Conservation (phyloP, 2,113 vertebrate genomes). For the Tauraco erythrolophus region DNA sequence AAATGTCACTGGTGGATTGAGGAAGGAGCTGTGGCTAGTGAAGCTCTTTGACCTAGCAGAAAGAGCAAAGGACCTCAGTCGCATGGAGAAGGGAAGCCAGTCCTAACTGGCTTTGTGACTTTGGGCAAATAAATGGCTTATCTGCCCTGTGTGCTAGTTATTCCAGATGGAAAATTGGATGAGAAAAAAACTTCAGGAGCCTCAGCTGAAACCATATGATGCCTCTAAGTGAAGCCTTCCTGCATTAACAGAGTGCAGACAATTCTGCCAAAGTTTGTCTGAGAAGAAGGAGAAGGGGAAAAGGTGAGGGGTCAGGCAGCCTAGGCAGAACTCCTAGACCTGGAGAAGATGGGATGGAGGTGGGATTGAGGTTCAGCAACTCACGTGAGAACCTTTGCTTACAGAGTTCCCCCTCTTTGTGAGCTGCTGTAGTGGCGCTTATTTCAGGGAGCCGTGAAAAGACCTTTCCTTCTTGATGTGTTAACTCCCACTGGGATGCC, state of each 20-base stretch:
- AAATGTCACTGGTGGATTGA: background rate
- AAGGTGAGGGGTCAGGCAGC: background rate
- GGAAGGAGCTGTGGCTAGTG: background rate
- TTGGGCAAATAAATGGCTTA: background rate
- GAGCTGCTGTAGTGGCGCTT: background rate
- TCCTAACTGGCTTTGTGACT: background rate
- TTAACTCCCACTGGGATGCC: background rate
- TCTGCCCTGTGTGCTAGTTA: background rate
- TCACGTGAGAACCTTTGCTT: rapidly evolving
- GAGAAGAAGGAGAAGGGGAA: background rate
- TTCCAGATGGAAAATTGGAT: background rate
- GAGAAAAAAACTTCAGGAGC: background rate
- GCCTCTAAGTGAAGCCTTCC: background rate
- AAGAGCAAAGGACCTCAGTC: background rate
- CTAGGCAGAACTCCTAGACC: background rate
- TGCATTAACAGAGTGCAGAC: background rate
- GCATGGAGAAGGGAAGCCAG: background rate
- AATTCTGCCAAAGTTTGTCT: background rate
- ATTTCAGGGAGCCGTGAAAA: background rate
- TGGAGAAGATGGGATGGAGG: background rate
- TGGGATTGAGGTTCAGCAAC: background rate
- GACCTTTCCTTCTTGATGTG: background rate
- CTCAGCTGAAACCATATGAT: background rate
- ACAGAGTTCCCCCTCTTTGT: background rate
- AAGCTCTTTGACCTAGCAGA: background rate